Conservation (phyloP, 1,140 invertebrate genomes). For the Euwallacea similis region DNA sequence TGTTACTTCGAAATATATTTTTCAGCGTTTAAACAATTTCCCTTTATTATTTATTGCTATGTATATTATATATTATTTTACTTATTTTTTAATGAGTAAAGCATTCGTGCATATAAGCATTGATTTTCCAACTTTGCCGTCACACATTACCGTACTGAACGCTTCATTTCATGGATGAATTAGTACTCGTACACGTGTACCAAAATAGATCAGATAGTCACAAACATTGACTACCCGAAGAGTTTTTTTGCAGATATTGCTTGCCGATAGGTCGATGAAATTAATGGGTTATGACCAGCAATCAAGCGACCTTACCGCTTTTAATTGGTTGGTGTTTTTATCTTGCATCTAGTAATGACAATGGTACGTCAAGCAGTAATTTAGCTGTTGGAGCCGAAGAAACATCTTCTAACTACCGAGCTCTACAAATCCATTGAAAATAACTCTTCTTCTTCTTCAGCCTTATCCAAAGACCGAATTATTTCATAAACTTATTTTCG, state of each 20-base stretch:
- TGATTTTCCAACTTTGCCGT: too few relatives aligned
- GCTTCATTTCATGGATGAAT: conserved; percentile 21
- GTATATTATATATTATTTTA: too few relatives aligned
- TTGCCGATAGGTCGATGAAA: conserved; percentile 29
- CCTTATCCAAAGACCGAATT: not conserved
- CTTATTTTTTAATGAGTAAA: too few relatives aligned
- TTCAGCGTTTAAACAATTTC: too few relatives aligned
- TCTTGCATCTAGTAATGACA: not conserved
- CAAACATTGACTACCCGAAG: conserved; percentile 27
- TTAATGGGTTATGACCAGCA: conserved; percentile 32
- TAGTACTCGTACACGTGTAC: conserved; percentile 23
- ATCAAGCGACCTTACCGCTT: conserved; percentile 19
- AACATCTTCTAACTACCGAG: not conserved
- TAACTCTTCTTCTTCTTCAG: not conserved
- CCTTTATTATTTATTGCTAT: too few relatives aligned
- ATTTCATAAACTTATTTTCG: too few relatives aligned
- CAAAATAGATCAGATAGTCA: conserved; percentile 33
- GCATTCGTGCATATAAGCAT: too few relatives aligned
- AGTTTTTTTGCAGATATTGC: conserved; percentile 18
- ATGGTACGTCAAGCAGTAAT: not conserved
- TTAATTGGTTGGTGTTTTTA: conserved; percentile 19
- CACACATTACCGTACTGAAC: too few relatives aligned
- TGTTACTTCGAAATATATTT: too few relatives aligned
- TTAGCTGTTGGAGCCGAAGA: not conserved
- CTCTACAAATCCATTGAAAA: not conserved